Evolutionary conservation across 2,888 invertebrate genomes (phyloP), one percentile per base, ranked within the genome.

Genomic region (Leptodirus hochenwartii): DNA sequence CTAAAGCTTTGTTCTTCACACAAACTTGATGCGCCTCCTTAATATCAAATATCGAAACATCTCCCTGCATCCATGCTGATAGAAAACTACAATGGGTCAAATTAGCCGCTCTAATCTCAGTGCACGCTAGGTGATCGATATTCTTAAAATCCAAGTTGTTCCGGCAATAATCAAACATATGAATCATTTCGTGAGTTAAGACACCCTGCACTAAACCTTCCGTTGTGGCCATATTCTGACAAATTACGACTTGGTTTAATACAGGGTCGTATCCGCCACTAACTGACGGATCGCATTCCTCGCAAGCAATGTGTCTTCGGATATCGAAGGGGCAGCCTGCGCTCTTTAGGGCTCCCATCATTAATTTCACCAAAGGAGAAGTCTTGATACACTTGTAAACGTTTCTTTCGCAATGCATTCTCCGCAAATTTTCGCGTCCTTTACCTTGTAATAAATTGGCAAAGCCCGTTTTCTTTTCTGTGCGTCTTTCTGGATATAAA

Each of bases 111-210:
- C 93, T 59, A 36, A 95, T 80, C 64, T 95, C 95, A 0, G 91
- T 87, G 47, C 95, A 95, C 0, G 93, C 93, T 33, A 95, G 54
- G 52, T 95, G 95, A 39, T 90, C 79, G 38, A 88, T 61, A 49
- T 93, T 85, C 42, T 69, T 76, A 44, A 90, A 85, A 54, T 95
- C 80, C 32, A 91, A 50, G 26, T 93, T 69, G 39, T 88, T 81
- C 24, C 75, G 68, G 50, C 95, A 95, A 49, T 72, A 81, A 53
- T 95, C 95, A 48, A 88, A 93, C 84, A 93, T 91, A 51, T 95
- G 95, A 26, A 93, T 77, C 68, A 95, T 69, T 56, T 95, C 95
- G 45, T 95, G 95, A 1, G 78, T 71, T 23, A 95, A 50, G 1
- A 88, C 79, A 13, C 76, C 78, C 49, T 80, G 79, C 1, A 85